phyloP scores from a whole-genome alignment of 37 sponge, comb jelly and placozoan genomes.

The Amphimedon queenslandica region DNA sequence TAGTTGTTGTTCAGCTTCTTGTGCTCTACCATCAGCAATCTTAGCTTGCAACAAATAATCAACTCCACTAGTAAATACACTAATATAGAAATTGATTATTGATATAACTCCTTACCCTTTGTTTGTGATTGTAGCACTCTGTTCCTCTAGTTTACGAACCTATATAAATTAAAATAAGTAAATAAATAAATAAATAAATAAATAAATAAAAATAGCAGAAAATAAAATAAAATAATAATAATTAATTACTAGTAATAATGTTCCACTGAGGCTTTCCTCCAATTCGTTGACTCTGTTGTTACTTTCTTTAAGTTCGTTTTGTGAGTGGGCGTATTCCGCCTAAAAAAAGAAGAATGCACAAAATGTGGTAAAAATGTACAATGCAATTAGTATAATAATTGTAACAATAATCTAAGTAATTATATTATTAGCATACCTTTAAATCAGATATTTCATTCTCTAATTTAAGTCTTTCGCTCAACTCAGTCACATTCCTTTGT shows the following conservation, averaged over 20 bases:
- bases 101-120: conserved; percentile 31
- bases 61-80: conserved; percentile 45
- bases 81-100: background rate
- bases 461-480: conserved; percentile 33
- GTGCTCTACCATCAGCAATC: conserved; percentile 53
- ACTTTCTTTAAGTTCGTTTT: conserved; percentile 32
- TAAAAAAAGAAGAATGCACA: conserved; percentile 1
- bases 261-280: conserved; percentile 63
- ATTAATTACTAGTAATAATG: conserved; percentile 39
- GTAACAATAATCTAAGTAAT: no score
- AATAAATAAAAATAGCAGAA: conserved; percentile 13
- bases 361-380: no score
- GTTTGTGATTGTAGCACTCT: conserved; percentile 33
- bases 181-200: conserved; percentile 5
- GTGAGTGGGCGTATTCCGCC: conserved; percentile 41
- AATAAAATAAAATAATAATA: no score
- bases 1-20: conserved; percentile 73
- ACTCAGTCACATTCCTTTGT: conserved; percentile 31
- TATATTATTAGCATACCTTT: conserved; percentile 39
- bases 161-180: conserved; percentile 4
- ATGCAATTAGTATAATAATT: no score
- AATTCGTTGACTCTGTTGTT: conserved; percentile 55
- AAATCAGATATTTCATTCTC: conserved; percentile 65
- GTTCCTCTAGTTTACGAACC: conserved; percentile 70
- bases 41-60: conserved; percentile 80